Evolutionary conservation across 2,888 invertebrate species (phyloP), one percentile per base, ranked within the genome.

Genomic region (Tiliacea citrago): DNA sequence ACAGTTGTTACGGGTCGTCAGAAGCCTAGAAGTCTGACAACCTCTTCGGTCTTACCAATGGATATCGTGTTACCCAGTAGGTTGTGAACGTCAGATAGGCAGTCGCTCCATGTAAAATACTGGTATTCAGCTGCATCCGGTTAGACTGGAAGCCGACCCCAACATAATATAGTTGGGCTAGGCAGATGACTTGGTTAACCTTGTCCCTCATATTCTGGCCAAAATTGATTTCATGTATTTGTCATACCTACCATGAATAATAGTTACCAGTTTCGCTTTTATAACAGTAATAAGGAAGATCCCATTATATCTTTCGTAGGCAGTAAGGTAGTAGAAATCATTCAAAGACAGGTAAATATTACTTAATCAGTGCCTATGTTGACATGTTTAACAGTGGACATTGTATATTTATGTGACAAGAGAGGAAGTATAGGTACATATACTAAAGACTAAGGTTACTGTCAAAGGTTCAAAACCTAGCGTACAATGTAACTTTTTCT

Each of bases 311-410:
- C n/a, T 53, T n/a, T n/a, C n/a, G n/a, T 13, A 39, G 21, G 24
- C 6, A 21, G 16, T 55, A 55, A 71, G 57, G 21, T 47, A 35
- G 12, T 47, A 35, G 7, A 42, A 47, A 47, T 39, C 70, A 39
- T 72, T 69, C 24, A 69, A 49, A 70, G 13, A 7, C 9, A 39
- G 21, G 47, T 69, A 71, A 42, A 68, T 16, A 51, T 67, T 67
- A 55, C 55, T 4, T 45, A 51, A 45, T 9, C 5, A 16, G 10
- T 16, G 12, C 9, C 7, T 21, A 42, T 55, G 68, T 68, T 71
- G 35, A 39, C n/a, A 57, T 24, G 18, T 24, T 12, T 24, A 13
- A 13, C 13, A 55, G 55, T 55, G 55, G 6, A 24, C 2, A 13
- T 55, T 55, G n/a, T 24, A 24, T 13, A 13, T 68, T 8, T 45